Evolutionary conservation across 2,113 vertebrate genomes (phyloP).

Genomic region (Lamprologus lemairii): DNA sequence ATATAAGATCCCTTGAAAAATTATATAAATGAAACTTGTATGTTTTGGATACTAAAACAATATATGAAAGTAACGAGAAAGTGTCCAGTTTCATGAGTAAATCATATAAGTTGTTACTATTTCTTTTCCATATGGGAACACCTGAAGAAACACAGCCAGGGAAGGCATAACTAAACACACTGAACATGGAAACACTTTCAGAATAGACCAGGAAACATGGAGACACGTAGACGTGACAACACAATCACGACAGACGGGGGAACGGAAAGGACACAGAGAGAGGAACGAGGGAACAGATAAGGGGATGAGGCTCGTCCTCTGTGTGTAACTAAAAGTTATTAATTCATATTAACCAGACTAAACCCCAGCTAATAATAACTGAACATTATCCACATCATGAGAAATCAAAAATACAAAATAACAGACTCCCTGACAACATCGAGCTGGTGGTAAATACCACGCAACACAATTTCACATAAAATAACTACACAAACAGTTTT

Average conservation of each 20-base stretch:
- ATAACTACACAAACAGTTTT: neutral
- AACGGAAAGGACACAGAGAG: neutral
- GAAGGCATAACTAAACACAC: neutral
- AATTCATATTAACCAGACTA: neutral
- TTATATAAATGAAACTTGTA: no score
- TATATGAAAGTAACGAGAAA: no score
- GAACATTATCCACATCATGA: neutral
- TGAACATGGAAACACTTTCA: neutral
- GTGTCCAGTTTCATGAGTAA: no score
- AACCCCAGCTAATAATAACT: neutral
- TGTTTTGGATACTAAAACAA: no score
- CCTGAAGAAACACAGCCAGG: neutral
- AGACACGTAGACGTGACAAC: neutral
- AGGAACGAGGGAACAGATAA: neutral
- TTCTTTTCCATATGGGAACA: neutral
- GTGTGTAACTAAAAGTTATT: neutral
- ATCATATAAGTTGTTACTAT: no score
- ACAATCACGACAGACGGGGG: neutral
- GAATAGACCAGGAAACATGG: neutral
- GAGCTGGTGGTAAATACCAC: neutral
- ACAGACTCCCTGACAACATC: neutral
- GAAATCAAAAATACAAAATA: neutral
- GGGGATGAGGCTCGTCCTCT: neutral
- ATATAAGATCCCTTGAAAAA: no score
- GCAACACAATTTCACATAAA: neutral